A percentile compares a stretch with the other conserved stretches of the same genome.
These are phyloP conservation scores for Papilio protenor DNA, from an alignment of 2,888 invertebrate species.

Conservation along the genomic window DNA sequence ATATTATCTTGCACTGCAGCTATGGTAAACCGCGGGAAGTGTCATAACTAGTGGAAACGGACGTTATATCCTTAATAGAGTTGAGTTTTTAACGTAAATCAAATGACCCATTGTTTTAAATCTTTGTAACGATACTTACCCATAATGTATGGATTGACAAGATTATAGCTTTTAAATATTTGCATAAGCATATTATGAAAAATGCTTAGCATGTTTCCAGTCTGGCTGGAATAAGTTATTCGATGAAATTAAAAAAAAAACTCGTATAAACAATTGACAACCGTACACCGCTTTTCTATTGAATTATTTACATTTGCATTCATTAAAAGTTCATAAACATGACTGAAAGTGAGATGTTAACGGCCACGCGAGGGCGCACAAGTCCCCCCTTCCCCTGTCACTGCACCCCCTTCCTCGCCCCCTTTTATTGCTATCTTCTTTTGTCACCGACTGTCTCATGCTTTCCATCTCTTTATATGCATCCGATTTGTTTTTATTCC, in stretches of 20 bases:
- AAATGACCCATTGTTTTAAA: not conserved
- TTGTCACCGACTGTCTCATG: slow-evolving; percentile 54
- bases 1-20: slow-evolving; percentile 18
- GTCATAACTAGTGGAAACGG: slow-evolving; percentile 23
- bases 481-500: slow-evolving; percentile 60
- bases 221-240: not conserved
- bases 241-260: not conserved
- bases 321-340: slow-evolving; percentile 24
- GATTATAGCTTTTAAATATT: not conserved
- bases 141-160: no score
- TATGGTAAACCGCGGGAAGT: slow-evolving; percentile 26
- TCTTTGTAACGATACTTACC: not conserved
- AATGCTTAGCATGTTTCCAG: not conserved
- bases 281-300: not conserved
- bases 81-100: slow-evolving; percentile 3
- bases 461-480: slow-evolving; percentile 72
- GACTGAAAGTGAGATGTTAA: slow-evolving; percentile 34
- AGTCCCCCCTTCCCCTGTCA: slow-evolving; percentile 61
- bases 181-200: not conserved
- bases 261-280: not conserved
- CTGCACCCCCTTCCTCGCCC: slow-evolving; percentile 46
- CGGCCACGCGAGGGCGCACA: slow-evolving; percentile 56
- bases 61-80: slow-evolving; percentile 13
- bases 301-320: slow-evolving; percentile 10
- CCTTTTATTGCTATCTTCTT: not conserved